Conservation (phyloP, 1,140 invertebrate species). For the Homalodisca vitripennis region DNA sequence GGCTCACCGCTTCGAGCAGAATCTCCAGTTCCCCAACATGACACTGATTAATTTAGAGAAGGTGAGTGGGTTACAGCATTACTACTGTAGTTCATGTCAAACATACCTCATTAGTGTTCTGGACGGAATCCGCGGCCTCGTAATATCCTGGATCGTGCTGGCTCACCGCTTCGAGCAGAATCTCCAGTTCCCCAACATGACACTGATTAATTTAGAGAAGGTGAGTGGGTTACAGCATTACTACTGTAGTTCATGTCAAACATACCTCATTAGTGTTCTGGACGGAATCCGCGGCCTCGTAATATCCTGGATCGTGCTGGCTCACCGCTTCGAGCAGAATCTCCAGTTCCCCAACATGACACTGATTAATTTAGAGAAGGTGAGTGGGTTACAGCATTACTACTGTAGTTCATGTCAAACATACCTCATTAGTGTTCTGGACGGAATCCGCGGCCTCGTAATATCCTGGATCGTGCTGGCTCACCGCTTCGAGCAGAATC, state of each 20-base stretch:
- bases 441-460: background rate
- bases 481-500: conserved; percentile 2
- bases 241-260: too few relatives aligned
- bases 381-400: background rate
- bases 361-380: background rate
- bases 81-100: too few relatives aligned
- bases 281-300: background rate
- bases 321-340: background rate
- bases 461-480: conserved; percentile 10
- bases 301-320: conserved; percentile 7
- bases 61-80: background rate
- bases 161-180: conserved; percentile 14
- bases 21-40: background rate
- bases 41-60: background rate
- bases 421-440: too few relatives aligned
- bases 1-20: conserved; percentile 14
- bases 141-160: conserved; percentile 18
- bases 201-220: background rate
- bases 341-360: background rate
- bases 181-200: background rate
- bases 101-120: background rate
- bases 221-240: too few relatives aligned
- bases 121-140: background rate
- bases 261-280: too few relatives aligned
- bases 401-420: too few relatives aligned